Evolutionary conservation across 30 jellyfish, hydroid and myxozoan genomes (phyloP).

Genomic region (Aurelia aurita complex sp. Pacific): DNA sequence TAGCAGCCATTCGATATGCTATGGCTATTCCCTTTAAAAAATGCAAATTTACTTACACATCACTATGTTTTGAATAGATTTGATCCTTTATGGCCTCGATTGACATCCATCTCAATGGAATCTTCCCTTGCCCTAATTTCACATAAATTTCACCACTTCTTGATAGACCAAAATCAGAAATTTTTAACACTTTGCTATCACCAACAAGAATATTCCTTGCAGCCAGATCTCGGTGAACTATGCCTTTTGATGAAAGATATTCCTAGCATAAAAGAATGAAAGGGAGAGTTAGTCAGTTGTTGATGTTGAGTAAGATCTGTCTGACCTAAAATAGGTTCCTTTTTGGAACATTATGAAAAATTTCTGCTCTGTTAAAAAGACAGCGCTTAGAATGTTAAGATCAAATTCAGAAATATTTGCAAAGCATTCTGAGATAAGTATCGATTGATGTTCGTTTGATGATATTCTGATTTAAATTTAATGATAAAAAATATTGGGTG

Average conservation of each 20-base stretch:
- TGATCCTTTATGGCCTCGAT: conserved; percentile 71
- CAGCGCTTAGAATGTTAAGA: too few species aligned
- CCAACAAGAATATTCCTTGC: conserved; percentile 76
- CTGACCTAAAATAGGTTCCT: too few species aligned
- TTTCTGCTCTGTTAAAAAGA: too few species aligned
- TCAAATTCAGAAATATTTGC: too few species aligned
- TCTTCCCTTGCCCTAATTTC: conserved; percentile 64
- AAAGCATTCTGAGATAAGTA: too few species aligned
- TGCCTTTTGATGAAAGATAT: conserved; percentile 53
- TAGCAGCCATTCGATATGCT: too few species aligned
- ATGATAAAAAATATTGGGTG: too few species aligned
- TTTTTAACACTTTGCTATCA: conserved; percentile 50
- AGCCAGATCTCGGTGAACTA: conserved; percentile 74
- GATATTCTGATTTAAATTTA: too few species aligned
- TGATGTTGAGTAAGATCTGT: too few species aligned
- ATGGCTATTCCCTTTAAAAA: not conserved
- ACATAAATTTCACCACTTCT: conserved; percentile 71
- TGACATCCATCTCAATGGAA: conserved; percentile 80
- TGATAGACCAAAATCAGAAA: conserved; percentile 76
- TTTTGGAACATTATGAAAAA: too few species aligned
- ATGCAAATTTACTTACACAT: conserved; percentile 38
- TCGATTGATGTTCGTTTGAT: too few species aligned
- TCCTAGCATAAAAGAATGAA: conserved; percentile 22
- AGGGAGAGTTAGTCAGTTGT: not conserved
- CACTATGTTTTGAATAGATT: conserved; percentile 67